Evolutionary conservation across 2,888 invertebrate species (phyloP), one percentile per base, ranked within the genome.

Genomic region (Sturmia bella): DNA sequence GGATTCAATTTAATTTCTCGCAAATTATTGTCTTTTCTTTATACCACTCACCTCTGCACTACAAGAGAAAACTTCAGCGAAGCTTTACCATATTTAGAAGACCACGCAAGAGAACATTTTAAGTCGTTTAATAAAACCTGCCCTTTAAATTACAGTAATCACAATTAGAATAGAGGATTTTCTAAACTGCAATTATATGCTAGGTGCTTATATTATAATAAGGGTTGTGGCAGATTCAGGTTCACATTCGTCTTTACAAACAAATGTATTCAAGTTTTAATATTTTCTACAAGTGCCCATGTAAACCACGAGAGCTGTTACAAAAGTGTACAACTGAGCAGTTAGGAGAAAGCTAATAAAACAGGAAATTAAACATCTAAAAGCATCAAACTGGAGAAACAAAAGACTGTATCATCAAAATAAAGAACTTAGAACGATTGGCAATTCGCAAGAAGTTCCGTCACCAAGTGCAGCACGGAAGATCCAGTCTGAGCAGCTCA

Each of bases 301-400:
- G 19, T 48, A 9, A 3, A 2, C 2, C 48, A 48, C 9, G 12
- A n/a, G 19, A 19, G 1, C 2, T 19, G 3, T 19, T 48, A 48
- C 27, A 54, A 32, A 15, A 54, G 15, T 15, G 32, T 54, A 1
- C 54, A 32, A 15, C 11, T 54, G 54, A 54, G 27, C 54, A 17
- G 32, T 54, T 3, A 13, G 52, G 1, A 13, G 15, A 27, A 24
- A 52, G 32, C 7, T 54, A 9, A 32, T 32, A 9, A 54, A 54
- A 54, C 3, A 1, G 3, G 57, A 69, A 32, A 56, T 69, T 17
- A 6, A 32, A 52, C n/a, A 70, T 15, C 11, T 52, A 7, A 52
- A 61, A 17, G 43, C 72, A 9, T 24, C 59, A 3, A 61, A 59
- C 21, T 59, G 70, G 70, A 48, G 70, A 15, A 56, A 74, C 7